Conservation (phyloP, 1,140 invertebrate species). For the Holotrichia oblita region DNA sequence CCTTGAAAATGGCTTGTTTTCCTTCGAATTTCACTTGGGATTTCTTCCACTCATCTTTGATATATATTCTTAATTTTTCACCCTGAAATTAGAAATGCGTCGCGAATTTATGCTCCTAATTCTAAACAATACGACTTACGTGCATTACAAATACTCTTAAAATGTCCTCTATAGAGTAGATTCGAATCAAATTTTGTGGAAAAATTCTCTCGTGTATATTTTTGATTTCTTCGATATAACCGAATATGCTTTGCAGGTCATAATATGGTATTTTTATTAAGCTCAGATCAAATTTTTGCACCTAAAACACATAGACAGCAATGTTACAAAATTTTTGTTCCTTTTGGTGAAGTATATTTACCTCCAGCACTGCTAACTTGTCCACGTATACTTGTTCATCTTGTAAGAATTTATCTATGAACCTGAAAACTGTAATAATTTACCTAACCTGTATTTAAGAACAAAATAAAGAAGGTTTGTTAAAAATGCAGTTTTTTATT, state of each 20-base stretch:
- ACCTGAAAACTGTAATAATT: not conserved
- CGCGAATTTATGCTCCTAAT: not conserved
- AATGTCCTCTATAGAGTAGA: slow-evolving; percentile 5
- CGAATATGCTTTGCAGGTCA: slow-evolving; percentile 28
- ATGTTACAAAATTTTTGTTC: not conserved
- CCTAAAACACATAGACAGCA: not conserved
- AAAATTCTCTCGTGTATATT: not conserved
- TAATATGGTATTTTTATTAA: slow-evolving; percentile 9
- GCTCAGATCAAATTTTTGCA: slow-evolving; percentile 27
- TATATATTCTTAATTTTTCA: slow-evolving; percentile 10
- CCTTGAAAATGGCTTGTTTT: slow-evolving; percentile 16
- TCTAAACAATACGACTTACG: not conserved
- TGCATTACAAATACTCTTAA: not conserved
- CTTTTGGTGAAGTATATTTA: not conserved
- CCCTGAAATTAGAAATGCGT: slow-evolving; percentile 16
- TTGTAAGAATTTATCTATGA: not conserved
- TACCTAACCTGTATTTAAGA: not conserved
- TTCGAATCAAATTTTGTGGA: not conserved
- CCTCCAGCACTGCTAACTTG: slow-evolving; percentile 8
- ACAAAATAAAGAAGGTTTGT: not conserved
- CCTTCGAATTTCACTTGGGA: slow-evolving; percentile 20
- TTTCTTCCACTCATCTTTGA: slow-evolving; percentile 24
- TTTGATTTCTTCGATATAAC: slow-evolving; percentile 19
- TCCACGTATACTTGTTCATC: slow-evolving; percentile 17
- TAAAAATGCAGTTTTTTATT: too few relatives aligned